These are phyloP conservation scores for Oophaga pumilio DNA, from an alignment of 2,113 vertebrate genomes.

Conservation along the genomic window DNA sequence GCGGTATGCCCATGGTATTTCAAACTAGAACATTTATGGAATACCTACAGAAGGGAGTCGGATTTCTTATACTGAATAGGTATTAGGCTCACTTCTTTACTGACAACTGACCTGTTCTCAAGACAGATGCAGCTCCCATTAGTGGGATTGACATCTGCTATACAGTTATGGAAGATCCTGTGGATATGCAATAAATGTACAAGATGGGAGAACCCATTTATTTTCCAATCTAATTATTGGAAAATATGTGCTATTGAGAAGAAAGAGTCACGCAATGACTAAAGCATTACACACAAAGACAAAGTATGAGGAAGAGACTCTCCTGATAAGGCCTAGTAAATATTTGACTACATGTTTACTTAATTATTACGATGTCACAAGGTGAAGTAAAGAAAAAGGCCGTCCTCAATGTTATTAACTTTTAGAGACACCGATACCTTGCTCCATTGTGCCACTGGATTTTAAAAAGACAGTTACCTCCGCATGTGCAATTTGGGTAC, in stretches of 20 bases:
- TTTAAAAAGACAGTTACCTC: neutral
- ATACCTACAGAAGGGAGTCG: too few species aligned
- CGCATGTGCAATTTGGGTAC: neutral
- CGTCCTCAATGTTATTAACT: constrained; percentile 12
- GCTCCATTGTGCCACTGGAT: neutral
- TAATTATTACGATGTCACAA: constrained; percentile 1
- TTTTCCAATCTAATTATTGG: neutral
- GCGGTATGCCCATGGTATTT: too few species aligned
- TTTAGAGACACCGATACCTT: constrained; percentile 10
- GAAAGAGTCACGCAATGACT: neutral
- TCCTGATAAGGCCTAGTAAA: neutral
- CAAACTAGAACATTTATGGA: too few species aligned
- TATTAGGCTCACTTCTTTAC: too few species aligned
- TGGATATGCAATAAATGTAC: too few species aligned
- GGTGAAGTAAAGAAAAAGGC: neutral
- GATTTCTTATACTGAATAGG: too few species aligned
- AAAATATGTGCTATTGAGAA: neutral
- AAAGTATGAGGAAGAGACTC: neutral
- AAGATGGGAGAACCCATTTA: too few species aligned
- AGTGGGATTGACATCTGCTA: too few species aligned
- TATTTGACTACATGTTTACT: constrained; percentile 46
- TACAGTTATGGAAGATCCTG: too few species aligned
- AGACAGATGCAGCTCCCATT: too few species aligned
- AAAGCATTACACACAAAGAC: neutral
- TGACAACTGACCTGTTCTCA: too few species aligned